Evolutionary conservation across 2,888 invertebrate genomes (phyloP).

Genomic region (Apodemia hepburni): DNA sequence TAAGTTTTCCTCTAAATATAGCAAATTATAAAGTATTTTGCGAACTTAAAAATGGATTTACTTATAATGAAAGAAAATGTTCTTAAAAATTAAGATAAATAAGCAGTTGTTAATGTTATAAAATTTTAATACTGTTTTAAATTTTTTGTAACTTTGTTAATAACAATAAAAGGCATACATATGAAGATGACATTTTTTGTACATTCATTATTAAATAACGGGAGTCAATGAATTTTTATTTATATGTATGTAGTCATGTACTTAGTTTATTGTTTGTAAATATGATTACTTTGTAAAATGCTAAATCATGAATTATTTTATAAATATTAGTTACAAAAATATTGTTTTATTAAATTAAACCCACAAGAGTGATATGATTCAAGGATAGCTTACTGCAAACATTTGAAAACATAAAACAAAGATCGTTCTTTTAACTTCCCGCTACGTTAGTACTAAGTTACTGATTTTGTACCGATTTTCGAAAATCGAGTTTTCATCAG

Average conservation of each 20-base stretch:
- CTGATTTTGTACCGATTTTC: too few species aligned
- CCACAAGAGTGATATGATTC: neutral
- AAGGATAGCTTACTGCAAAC: too few species aligned
- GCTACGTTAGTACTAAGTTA: too few species aligned
- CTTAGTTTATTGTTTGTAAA: conserved; percentile 76
- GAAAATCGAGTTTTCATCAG: too few species aligned
- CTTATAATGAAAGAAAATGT: conserved; percentile 11
- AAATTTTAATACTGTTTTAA: conserved; percentile 21
- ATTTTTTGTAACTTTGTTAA: conserved; percentile 12
- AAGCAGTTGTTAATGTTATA: conserved; percentile 17
- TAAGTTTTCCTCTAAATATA: neutral
- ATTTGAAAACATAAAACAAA: too few species aligned
- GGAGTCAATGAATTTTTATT: conserved; percentile 78
- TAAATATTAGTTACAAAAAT: conserved; percentile 74
- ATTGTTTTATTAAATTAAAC: conserved; percentile 62
- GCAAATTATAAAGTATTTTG: conserved; percentile 6
- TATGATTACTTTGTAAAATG: conserved; percentile 77
- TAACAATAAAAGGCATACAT: conserved; percentile 12
- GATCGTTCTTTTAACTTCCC: too few species aligned
- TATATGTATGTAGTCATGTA: conserved; percentile 69
- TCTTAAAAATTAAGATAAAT: conserved; percentile 5
- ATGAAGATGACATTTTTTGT: conserved; percentile 37
- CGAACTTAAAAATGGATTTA: conserved; percentile 8
- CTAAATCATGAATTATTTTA: conserved; percentile 79
- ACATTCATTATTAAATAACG: conserved; percentile 60